Conservation (phyloP, 2,888 invertebrate genomes). For the Hirtodrosophila histrioides region DNA sequence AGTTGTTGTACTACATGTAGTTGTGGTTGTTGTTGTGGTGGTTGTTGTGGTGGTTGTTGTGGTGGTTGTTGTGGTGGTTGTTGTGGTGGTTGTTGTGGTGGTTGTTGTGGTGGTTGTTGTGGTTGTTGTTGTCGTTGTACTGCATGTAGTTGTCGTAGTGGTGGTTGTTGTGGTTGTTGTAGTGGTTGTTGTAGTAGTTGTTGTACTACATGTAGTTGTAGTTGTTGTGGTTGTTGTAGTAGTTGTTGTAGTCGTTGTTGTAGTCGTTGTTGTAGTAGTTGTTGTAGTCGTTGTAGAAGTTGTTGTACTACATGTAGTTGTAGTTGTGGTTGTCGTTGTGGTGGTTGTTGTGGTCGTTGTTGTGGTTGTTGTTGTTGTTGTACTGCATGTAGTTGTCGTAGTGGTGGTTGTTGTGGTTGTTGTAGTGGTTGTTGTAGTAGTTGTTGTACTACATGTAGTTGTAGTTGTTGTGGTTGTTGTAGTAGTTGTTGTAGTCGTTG, state of each 20-base stretch:
- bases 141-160: not conserved
- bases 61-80: constrained; percentile 7
- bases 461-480: constrained; percentile 10
- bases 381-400: not conserved
- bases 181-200: constrained; percentile 2
- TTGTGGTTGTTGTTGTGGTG: not conserved
- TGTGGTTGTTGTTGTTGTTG: constrained; percentile 2
- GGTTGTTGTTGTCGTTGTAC: not conserved
- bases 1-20: constrained; percentile 17
- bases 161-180: constrained; percentile 16
- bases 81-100: constrained; percentile 13
- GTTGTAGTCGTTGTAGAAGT: constrained; percentile 11
- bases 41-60: constrained; percentile 15
- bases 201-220: constrained; percentile 16
- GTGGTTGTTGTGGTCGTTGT: not conserved
- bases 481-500: constrained; percentile 17
- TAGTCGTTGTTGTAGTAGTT: not conserved
- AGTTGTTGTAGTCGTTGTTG: constrained; percentile 15
- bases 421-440: constrained; percentile 3
- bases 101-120: constrained; percentile 1
- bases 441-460: constrained; percentile 13
- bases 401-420: constrained; percentile 16
- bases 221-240: constrained; percentile 12
- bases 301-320: constrained; percentile 12
- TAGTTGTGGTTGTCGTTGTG: constrained; percentile 14